These are phyloP conservation scores for Poecilus cupreus DNA, from an alignment of 2,888 invertebrate species.

Conservation along the genomic window DNA sequence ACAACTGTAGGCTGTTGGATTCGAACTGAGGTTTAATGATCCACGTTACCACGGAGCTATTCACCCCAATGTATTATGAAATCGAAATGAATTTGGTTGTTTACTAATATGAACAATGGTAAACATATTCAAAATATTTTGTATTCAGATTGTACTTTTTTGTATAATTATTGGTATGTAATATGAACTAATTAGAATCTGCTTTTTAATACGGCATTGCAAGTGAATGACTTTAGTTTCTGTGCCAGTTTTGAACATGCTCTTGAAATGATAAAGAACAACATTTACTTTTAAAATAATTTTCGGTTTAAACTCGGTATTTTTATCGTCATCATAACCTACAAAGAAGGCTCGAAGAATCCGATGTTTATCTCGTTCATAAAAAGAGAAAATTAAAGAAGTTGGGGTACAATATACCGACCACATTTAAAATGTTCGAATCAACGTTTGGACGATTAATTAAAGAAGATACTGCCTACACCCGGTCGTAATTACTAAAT, in stretches of 20 bases:
- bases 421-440: conserved; percentile 28
- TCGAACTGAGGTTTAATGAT: too few relatives aligned
- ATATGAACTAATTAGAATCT: too few relatives aligned
- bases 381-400: conserved; percentile 30
- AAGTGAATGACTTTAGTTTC: too few relatives aligned
- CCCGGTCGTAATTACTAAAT: conserved; percentile 13
- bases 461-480: conserved; percentile 22
- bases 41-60: too few relatives aligned
- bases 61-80: too few relatives aligned
- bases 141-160: too few relatives aligned
- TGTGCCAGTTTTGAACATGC: background rate
- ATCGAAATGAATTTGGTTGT: too few relatives aligned
- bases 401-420: conserved; percentile 16
- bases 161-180: too few relatives aligned
- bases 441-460: conserved; percentile 27
- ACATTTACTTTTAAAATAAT: conserved; percentile 28
- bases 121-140: too few relatives aligned
- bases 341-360: conserved; percentile 4
- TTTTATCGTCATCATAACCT: conserved; percentile 24
- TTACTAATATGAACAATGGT: too few relatives aligned
- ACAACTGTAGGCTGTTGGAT: too few relatives aligned
- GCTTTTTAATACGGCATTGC: too few relatives aligned
- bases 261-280: background rate
- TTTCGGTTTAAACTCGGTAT: conserved; percentile 11
- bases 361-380: conserved; percentile 21